Evolutionary conservation across 1,140 invertebrate species (phyloP).

Genomic region (Drosophila aff.): DNA sequence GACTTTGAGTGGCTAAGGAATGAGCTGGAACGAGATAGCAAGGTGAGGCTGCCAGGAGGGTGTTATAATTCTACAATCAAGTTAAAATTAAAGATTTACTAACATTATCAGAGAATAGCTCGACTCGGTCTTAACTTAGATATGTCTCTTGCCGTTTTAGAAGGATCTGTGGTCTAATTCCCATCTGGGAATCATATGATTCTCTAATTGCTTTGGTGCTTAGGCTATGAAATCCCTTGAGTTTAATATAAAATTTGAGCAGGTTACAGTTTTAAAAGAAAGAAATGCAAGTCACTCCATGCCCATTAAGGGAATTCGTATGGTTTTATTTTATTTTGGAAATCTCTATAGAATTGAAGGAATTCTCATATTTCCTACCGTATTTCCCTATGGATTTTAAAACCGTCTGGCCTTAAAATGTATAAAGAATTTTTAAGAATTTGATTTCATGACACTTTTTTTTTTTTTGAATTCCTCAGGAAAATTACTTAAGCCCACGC

Average conservation of each 20-base stretch:
- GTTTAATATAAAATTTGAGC: background rate
- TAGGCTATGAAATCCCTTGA: background rate
- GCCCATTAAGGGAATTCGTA: background rate
- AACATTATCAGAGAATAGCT: background rate
- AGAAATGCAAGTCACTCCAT: background rate
- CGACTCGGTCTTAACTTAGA: background rate
- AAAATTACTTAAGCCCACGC: too few species aligned
- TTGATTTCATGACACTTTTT: too few species aligned
- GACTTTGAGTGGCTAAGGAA: constrained; percentile 99
- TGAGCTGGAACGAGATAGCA: constrained; percentile 99
- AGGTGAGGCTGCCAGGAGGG: constrained; percentile 87
- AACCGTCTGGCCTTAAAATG: background rate
- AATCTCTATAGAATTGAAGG: too few species aligned
- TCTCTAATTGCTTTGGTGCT: background rate
- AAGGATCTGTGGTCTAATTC: too few species aligned
- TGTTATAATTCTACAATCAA: background rate
- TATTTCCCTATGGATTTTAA: background rate
- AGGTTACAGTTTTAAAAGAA: background rate
- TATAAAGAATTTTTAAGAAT: background rate
- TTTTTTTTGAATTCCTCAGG: too few species aligned
- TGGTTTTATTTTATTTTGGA: background rate
- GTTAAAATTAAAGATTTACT: background rate
- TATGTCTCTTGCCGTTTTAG: background rate
- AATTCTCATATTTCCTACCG: background rate
- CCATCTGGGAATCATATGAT: background rate